Conservation (phyloP, 2,797 vertebrate genomes). For the Urocyon cinereoargenteus region DNA sequence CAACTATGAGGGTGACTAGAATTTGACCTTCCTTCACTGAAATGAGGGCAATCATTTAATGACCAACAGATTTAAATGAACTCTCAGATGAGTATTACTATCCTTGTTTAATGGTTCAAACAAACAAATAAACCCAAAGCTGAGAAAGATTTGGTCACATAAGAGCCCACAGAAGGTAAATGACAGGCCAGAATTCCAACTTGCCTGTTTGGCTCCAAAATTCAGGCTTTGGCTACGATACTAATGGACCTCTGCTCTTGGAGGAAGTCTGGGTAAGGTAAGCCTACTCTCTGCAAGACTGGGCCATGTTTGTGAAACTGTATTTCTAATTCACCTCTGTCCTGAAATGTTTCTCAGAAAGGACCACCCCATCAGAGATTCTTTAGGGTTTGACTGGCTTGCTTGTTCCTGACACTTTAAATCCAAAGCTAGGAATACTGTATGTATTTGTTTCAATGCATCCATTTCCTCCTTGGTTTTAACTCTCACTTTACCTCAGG, state of each 20-base stretch:
- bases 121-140: not conserved
- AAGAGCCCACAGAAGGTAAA: not conserved
- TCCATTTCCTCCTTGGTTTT: not conserved
- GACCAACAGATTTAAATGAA: not conserved
- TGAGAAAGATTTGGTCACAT: not conserved
- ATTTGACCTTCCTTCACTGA: not conserved
- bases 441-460: not conserved
- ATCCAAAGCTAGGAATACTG: not conserved
- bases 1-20: not conserved
- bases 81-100: not conserved
- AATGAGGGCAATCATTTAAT: slow-evolving; percentile 19
- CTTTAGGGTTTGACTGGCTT: not conserved
- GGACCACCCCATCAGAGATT: not conserved
- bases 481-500: not conserved
- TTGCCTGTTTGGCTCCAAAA: not conserved
- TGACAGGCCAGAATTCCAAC: not conserved
- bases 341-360: slow-evolving; percentile 29
- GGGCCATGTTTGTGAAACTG: not conserved
- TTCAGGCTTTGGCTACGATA: not conserved
- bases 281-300: not conserved
- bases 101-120: not conserved
- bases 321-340: slow-evolving; percentile 16
- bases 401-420: slow-evolving; percentile 21
- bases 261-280: not conserved
- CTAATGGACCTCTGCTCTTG: not conserved